Evolutionary conservation across 23 tunicate species (phyloP).

Genomic region (Styela plicata): DNA sequence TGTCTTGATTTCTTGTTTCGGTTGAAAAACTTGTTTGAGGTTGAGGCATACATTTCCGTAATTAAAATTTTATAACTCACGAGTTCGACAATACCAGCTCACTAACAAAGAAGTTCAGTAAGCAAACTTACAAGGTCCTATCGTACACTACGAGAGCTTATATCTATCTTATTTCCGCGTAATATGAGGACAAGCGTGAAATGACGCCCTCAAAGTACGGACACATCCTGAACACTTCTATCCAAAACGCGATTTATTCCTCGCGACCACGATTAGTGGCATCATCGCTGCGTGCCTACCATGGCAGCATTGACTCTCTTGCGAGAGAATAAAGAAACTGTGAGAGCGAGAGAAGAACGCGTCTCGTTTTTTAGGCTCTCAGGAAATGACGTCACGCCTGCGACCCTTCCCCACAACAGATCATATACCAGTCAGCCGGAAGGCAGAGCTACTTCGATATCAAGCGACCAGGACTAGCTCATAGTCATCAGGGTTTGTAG

Average conservation of each 20-base stretch:
- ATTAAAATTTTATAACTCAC: too few relatives aligned
- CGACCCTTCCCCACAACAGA: conserved; percentile 30
- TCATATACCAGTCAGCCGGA: conserved; percentile 23
- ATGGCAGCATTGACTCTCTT: not conserved
- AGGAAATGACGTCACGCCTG: conserved; percentile 30
- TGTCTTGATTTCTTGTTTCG: too few relatives aligned
- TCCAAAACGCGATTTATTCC: not conserved
- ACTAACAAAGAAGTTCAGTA: too few relatives aligned
- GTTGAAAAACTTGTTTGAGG: too few relatives aligned
- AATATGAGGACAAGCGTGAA: not conserved
- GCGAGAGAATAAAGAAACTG: not conserved
- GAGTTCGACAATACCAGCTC: too few relatives aligned
- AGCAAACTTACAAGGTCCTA: too few relatives aligned
- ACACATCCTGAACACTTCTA: not conserved
- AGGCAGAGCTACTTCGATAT: conserved; percentile 14
- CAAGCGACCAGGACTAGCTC: too few relatives aligned
- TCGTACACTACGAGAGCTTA: too few relatives aligned
- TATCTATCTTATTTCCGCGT: not conserved
- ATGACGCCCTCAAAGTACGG: not conserved
- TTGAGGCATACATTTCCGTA: too few relatives aligned
- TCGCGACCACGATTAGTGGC: not conserved
- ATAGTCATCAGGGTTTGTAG: too few relatives aligned
- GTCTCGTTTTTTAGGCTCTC: conserved; percentile 9
- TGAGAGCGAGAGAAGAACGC: not conserved
- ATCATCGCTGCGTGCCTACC: not conserved